These are phyloP conservation scores for Himalopsyche anomala DNA, from an alignment of 2,888 invertebrate species.

Conservation along the genomic window DNA sequence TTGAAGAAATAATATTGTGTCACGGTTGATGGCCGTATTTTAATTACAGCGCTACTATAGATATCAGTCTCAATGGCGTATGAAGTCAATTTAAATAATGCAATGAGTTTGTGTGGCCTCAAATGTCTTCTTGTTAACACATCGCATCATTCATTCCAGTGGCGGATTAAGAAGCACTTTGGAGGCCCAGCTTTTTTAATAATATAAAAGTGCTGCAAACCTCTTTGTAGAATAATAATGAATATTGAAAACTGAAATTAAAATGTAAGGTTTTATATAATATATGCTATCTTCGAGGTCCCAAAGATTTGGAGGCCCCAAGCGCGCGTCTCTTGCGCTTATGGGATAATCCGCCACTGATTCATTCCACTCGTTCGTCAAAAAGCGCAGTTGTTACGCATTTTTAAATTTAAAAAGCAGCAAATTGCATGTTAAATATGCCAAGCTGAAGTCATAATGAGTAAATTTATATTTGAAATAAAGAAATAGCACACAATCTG, in stretches of 20 bases:
- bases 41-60: neutral
- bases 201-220: too few species aligned
- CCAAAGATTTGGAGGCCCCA: too few species aligned
- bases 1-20: conserved; percentile 29
- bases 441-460: neutral
- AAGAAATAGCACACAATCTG: neutral
- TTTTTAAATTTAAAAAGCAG: conserved; percentile 9
- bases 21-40: neutral
- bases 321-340: too few species aligned
- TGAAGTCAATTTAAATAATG: neutral
- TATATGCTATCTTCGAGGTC: too few species aligned
- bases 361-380: neutral
- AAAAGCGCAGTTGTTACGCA: conserved; percentile 14
- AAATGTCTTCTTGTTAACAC: conserved; percentile 12
- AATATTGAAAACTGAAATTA: too few species aligned
- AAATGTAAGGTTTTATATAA: too few species aligned
- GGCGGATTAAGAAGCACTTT: too few species aligned
- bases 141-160: neutral
- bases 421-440: neutral
- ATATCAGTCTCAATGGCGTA: neutral
- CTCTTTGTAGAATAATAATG: too few species aligned
- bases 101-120: neutral
- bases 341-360: too few species aligned
- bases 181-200: too few species aligned
- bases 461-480: neutral